Base-by-base conservation (phyloP, 1,140 invertebrate genomes). In the Solenopsis fugax region DNA sequence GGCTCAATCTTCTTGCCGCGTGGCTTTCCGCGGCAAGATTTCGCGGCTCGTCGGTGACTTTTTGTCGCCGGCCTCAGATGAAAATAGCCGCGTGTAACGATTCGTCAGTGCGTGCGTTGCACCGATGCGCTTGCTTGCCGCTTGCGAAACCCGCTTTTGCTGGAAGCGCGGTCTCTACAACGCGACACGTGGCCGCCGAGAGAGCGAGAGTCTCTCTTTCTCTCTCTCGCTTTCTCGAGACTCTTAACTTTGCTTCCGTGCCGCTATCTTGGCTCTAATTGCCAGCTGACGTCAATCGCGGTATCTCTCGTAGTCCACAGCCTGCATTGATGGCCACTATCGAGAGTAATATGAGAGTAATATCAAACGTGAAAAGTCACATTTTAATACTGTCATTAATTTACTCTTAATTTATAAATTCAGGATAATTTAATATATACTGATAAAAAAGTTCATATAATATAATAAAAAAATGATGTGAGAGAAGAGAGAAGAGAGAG, bases 211-310 rank as follows among this genome's bases (percentile, higher is more conserved):
- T 75, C 9, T 34, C 18, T 29, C 48, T 69, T 13, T 64, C 60
- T 60, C 54, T 41, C 41, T 71, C 24, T n/a, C 54, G 3, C 16
- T 54, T 21, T 58, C 65, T 72, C 24, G 56, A 48, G 48, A 52
- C 75, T 54, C 71, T 92, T 92, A 82, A 84, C 76, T 62, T 91
- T 90, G 87, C 90, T 91, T 91, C 89, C 89, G 87, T 91, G 81
- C 89, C 90, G 91, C 92, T 89, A 90, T 92, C 90, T 77, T 69
- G 58, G 18, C 76, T 88, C 21, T 81, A 88, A 82, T 82, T 86
- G 50, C 69, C 21, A 54, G 12, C 69, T 90, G 86, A 90, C 89
- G 86, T 90, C 86, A 87, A 89, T 84, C 58, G 24, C 45, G 10
- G 5, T n/a, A 85, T 64, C 56, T 67, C 60, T 77, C 56, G 50